phyloP scores from a whole-genome alignment of 2,113 vertebrate species.

The Tapirus terrestris region DNA sequence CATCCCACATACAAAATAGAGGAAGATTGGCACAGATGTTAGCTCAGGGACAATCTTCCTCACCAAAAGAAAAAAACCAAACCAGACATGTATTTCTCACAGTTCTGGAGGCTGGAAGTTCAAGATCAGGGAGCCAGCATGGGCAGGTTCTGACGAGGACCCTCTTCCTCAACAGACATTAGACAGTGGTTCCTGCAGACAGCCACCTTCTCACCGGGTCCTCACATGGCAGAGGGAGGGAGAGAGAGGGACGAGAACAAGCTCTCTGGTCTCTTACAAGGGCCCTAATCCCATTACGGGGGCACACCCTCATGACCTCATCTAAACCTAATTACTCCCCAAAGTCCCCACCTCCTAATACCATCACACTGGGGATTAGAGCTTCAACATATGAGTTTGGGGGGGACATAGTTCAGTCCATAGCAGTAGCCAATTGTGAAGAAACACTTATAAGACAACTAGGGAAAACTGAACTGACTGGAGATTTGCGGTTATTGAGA shows the following conservation, averaged over 20 bases:
- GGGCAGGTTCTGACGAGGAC: no score
- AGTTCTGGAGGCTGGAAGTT: no score
- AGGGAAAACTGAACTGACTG: not conserved
- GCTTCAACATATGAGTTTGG: not conserved
- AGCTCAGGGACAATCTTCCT: no score
- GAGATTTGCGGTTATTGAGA: not conserved
- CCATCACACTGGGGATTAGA: not conserved
- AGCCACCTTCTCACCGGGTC: not conserved
- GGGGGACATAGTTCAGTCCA: not conserved
- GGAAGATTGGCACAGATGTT: no score
- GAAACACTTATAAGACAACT: not conserved
- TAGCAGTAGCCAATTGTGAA: not conserved
- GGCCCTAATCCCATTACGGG: not conserved
- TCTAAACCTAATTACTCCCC: not conserved
- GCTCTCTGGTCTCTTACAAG: not conserved
- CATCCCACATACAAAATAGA: no score
- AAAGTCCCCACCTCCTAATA: not conserved
- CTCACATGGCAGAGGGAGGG: not conserved
- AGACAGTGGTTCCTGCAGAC: not conserved
- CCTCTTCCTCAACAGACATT: not conserved
- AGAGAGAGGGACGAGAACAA: not conserved
- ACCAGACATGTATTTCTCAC: no score
- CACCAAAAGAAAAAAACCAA: no score
- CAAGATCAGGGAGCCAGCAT: no score
- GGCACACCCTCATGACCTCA: no score